These are phyloP conservation scores for Isoperla grammatica DNA, from an alignment of 2,888 invertebrate genomes.

Conservation along the genomic window DNA sequence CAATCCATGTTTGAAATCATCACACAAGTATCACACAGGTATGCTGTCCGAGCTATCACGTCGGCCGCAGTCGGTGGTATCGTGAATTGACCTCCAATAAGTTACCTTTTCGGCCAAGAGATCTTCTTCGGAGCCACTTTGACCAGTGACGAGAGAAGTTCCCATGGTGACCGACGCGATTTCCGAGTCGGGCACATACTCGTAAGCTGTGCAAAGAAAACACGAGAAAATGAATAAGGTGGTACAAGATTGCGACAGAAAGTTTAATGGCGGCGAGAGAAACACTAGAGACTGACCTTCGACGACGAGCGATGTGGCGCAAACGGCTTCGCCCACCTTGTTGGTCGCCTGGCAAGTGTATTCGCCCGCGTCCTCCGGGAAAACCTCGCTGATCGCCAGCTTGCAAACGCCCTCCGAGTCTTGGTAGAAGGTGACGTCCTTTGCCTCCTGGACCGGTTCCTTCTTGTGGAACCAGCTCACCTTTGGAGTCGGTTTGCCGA, in stretches of 20 bases:
- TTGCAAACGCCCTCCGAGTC: slow-evolving; percentile 73
- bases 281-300: slow-evolving; percentile 76
- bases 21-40: slow-evolving; percentile 20
- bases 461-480: slow-evolving; percentile 76
- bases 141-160: slow-evolving; percentile 49
- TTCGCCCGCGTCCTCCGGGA: slow-evolving; percentile 84
- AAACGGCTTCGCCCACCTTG: slow-evolving; percentile 73
- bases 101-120: slow-evolving; percentile 70
- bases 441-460: slow-evolving; percentile 63
- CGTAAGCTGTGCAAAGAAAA: slow-evolving; percentile 67
- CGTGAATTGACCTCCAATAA: slow-evolving; percentile 32
- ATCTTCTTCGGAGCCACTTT: slow-evolving; percentile 75
- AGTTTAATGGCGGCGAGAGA: no score
- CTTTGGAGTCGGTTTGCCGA: slow-evolving; percentile 72
- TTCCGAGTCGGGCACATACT: slow-evolving; percentile 85
- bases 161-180: slow-evolving; percentile 54
- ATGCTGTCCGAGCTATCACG: slow-evolving; percentile 11
- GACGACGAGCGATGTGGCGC: slow-evolving; percentile 68
- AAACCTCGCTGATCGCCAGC: slow-evolving; percentile 78
- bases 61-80: slow-evolving; percentile 24
- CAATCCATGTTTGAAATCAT: slow-evolving; percentile 8
- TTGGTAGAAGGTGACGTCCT: slow-evolving; percentile 69
- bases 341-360: slow-evolving; percentile 81
- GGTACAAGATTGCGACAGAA: no score
- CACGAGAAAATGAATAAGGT: not conserved